Conservation (phyloP, 2,797 vertebrate species). For the Lepidocolaptes lacrymiger region DNA sequence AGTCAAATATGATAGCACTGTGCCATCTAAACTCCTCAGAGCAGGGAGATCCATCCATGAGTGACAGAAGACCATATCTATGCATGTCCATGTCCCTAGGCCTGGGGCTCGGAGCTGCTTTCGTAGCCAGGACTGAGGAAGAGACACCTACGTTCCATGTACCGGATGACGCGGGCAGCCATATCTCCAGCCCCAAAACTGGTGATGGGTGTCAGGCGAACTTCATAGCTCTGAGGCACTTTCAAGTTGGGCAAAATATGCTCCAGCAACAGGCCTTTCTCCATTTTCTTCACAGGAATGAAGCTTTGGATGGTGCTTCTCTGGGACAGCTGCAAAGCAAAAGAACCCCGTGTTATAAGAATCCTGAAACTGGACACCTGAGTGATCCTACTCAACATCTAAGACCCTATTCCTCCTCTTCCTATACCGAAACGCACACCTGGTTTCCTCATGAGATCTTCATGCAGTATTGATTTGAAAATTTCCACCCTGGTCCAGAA, state of each 20-base stretch:
- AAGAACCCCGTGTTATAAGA: not conserved
- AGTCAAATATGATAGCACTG: fast-evolving
- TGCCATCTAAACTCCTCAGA: not conserved
- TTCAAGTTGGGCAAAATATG: constrained; percentile 85
- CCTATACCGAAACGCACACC: not conserved
- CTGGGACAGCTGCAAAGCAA: constrained; percentile 74
- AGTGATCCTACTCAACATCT: not conserved
- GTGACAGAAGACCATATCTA: not conserved
- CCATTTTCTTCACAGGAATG: constrained; percentile 85
- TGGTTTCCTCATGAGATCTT: not conserved
- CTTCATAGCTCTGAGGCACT: constrained; percentile 90
- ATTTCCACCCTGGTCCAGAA: not conserved
- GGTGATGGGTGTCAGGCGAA: constrained; percentile 90
- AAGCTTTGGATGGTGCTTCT: constrained; percentile 78
- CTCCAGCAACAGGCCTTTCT: constrained; percentile 89
- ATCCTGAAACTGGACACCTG: not conserved
- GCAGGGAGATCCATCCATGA: not conserved
- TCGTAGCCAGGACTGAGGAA: not conserved
- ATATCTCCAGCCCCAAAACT: constrained; percentile 88
- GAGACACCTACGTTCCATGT: constrained; percentile 91
- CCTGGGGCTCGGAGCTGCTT: not conserved
- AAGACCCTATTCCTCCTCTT: not conserved
- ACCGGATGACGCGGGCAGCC: constrained; percentile 88
- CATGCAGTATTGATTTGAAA: not conserved
- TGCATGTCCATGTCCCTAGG: not conserved